These are phyloP conservation scores for Fistularia tabacaria DNA, from an alignment of 2,797 vertebrate genomes.

Conservation along the genomic window DNA sequence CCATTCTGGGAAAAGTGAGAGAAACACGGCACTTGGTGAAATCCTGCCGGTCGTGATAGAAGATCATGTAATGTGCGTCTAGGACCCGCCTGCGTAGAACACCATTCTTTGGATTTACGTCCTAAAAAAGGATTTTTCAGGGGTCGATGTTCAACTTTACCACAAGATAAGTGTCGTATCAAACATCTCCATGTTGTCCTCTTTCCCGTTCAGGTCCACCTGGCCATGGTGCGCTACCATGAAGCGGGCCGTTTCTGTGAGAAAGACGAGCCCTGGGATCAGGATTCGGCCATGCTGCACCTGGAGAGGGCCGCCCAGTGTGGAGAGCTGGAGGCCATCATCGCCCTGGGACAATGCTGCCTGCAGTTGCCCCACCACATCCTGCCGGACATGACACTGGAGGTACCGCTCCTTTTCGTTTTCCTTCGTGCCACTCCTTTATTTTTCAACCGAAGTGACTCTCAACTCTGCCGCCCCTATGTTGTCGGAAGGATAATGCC, in stretches of 20 bases:
- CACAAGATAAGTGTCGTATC: neutral
- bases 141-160: too few species aligned
- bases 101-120: too few species aligned
- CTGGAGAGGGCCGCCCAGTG: constrained; percentile 89
- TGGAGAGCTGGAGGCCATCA: constrained; percentile 94
- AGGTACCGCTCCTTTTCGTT: constrained; percentile 69
- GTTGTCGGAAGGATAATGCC: constrained; percentile 78
- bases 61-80: too few species aligned
- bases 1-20: constrained; percentile 89
- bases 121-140: too few species aligned
- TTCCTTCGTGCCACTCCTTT: too few species aligned
- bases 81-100: neutral
- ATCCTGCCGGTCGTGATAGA: neutral
- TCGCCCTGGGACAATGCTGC: constrained; percentile 86
- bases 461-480: neutral
- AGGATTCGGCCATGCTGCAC: constrained; percentile 86
- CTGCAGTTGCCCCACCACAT: constrained; percentile 92
- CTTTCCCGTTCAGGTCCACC: constrained; percentile 80
- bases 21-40: neutral
- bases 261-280: constrained; percentile 89
- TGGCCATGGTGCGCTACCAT: constrained; percentile 95
- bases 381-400: constrained; percentile 80
- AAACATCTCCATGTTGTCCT: neutral
- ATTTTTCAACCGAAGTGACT: neutral
- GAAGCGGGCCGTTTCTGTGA: constrained; percentile 91